A percentile compares a stretch with the other conserved stretches of the same genome.
These are phyloP conservation scores for Piaya cayana DNA, from an alignment of 2,113 vertebrate species.

Conservation along the genomic window DNA sequence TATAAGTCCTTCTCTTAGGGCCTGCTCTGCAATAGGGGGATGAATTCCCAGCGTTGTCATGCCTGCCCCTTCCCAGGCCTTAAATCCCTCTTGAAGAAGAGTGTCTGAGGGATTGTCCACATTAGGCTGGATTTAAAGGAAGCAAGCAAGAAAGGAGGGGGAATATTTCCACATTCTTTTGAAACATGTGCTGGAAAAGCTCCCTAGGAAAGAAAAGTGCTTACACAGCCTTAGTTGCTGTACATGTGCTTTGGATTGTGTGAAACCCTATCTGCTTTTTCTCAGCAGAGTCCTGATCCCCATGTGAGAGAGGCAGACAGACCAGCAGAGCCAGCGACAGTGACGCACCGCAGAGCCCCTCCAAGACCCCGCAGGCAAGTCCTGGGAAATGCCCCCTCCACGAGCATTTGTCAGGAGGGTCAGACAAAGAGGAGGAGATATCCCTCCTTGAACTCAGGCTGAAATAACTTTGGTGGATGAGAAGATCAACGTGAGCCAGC, in stretches of 20 bases:
- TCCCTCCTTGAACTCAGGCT: neutral
- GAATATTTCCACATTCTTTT: conserved; percentile 38
- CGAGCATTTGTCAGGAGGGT: neutral
- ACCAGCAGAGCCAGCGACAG: neutral
- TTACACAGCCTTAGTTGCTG: conserved; percentile 28
- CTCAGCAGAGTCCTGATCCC: conserved; percentile 22
- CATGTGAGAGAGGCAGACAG: neutral
- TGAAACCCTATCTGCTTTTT: conserved; percentile 58
- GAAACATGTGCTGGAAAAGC: neutral
- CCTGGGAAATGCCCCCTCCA: neutral
- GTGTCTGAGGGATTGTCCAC: rapidly evolving
- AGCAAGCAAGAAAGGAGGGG: neutral
- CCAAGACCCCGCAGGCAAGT: neutral
- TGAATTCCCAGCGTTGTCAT: neutral
- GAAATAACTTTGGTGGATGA: neutral
- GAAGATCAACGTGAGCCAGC: no score
- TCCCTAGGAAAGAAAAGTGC: conserved; percentile 51
- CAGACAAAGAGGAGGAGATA: neutral
- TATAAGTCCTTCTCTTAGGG: neutral
- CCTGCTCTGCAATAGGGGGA: neutral
- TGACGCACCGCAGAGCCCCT: neutral
- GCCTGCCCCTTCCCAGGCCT: neutral
- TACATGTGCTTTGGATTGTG: conserved; percentile 65
- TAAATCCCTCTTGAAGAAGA: neutral
- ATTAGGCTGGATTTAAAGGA: neutral